phyloP scores from a whole-genome alignment of 2,888 invertebrate genomes.

The Plagiodera versicolora region DNA sequence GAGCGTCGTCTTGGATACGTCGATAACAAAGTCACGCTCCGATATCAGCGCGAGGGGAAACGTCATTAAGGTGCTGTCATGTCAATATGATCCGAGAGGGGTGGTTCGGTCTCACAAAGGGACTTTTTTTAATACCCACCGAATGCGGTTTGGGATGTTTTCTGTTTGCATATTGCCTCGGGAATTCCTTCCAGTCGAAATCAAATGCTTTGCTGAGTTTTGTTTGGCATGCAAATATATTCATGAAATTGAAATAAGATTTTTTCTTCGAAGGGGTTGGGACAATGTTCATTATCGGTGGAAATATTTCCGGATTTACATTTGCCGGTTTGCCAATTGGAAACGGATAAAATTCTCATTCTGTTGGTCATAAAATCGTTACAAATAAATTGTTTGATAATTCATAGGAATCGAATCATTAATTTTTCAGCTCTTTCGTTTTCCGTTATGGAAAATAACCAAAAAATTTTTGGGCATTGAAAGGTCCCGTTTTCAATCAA shows the following conservation, averaged over 20 bases:
- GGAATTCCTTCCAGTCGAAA: slow-evolving; percentile 49
- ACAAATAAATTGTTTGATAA: no score
- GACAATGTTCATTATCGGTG: slow-evolving; percentile 19
- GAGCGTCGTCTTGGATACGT: slow-evolving; percentile 28
- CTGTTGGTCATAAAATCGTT: no score
- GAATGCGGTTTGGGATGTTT: slow-evolving; percentile 53
- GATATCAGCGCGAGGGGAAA: slow-evolving; percentile 50
- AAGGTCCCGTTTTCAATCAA: no score
- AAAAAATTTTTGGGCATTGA: no score
- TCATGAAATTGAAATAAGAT: slow-evolving; percentile 53
- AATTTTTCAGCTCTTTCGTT: no score
- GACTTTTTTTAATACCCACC: slow-evolving; percentile 52
- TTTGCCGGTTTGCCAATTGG: background rate
- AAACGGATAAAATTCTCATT: no score
- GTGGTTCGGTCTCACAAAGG: slow-evolving; percentile 53
- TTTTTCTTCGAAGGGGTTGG: slow-evolving; percentile 32
- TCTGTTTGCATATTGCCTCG: slow-evolving; percentile 53
- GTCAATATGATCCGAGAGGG: slow-evolving; percentile 57
- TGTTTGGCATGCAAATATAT: slow-evolving; percentile 53
- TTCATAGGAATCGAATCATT: no score
- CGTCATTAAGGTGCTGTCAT: slow-evolving; percentile 58
- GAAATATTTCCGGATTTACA: slow-evolving; percentile 17
- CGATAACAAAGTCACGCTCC: slow-evolving; percentile 46
- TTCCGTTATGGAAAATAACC: no score
- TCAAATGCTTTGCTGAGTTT: slow-evolving; percentile 50